phyloP scores from a whole-genome alignment of 2,888 invertebrate genomes.

The Erynnis tages region DNA sequence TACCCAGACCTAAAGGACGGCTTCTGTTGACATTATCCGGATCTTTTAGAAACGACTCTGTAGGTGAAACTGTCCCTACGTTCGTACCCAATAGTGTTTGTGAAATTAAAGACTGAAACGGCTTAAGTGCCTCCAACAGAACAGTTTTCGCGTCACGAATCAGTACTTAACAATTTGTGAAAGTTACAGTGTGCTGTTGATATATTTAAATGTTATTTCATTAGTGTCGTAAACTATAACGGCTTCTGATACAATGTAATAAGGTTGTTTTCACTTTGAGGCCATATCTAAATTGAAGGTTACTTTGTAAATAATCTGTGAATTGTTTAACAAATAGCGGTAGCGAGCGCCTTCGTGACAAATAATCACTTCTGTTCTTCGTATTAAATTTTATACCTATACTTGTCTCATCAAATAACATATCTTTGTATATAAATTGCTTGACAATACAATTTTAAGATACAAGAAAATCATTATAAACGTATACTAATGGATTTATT shows the following conservation, averaged over 20 bases:
- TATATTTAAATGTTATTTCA: conserved; percentile 28
- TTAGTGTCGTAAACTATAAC: conserved; percentile 22
- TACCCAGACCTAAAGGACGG: conserved; percentile 85
- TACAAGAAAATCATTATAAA: conserved; percentile 47
- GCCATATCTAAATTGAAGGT: conserved; percentile 23
- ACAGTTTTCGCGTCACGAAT: conserved; percentile 52
- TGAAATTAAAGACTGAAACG: conserved; percentile 75
- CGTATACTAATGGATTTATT: conserved; percentile 28
- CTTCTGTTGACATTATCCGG: conserved; percentile 86
- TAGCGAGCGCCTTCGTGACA: conserved; percentile 23
- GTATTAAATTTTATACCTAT: conserved; percentile 26
- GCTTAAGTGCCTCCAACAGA: conserved; percentile 61
- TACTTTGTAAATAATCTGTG: conserved; percentile 26
- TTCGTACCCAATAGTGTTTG: conserved; percentile 31
- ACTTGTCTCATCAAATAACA: conserved; percentile 66
- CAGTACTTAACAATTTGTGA: conserved; percentile 36
- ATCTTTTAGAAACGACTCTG: conserved; percentile 73
- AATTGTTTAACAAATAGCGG: conserved; percentile 22
- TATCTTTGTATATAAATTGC: conserved; percentile 78
- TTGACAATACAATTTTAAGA: conserved; percentile 77
- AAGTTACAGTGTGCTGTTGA: conserved; percentile 28
- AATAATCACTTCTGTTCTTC: conserved; percentile 21
- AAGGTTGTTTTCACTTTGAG: conserved; percentile 22
- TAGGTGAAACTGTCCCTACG: conserved; percentile 39
- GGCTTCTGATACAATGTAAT: conserved; percentile 25